Evolutionary conservation across 1,140 invertebrate genomes (phyloP).

Genomic region (Dendrolimus kikuchii): DNA sequence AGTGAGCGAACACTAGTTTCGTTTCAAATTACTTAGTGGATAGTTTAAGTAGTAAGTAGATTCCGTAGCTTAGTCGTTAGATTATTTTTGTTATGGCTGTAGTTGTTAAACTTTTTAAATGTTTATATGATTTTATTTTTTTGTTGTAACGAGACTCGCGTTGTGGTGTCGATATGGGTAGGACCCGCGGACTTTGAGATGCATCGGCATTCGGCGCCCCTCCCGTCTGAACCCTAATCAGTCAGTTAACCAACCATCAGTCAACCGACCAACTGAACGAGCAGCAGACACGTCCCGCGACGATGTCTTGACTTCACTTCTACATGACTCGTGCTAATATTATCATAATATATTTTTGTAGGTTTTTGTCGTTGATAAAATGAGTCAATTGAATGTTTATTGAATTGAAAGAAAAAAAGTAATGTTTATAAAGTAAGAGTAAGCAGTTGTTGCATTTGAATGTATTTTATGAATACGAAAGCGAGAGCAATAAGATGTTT

Average conservation of each 20-base stretch:
- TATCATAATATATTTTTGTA: slow-evolving; percentile 68
- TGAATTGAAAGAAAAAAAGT: slow-evolving; percentile 61
- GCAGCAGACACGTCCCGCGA: too few relatives aligned
- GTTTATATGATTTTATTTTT: slow-evolving; percentile 62
- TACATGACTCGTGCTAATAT: slow-evolving; percentile 64
- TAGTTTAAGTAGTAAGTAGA: slow-evolving; percentile 65
- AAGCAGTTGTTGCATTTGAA: slow-evolving; percentile 71
- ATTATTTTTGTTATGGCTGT: slow-evolving; percentile 70
- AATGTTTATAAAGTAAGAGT: slow-evolving; percentile 67
- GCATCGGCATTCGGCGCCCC: slow-evolving; percentile 8
- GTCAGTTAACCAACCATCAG: too few relatives aligned
- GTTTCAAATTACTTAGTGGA: slow-evolving; percentile 60
- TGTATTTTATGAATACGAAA: slow-evolving; percentile 69
- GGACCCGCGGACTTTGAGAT: slow-evolving; percentile 26
- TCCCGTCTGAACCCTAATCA: slow-evolving; percentile 1
- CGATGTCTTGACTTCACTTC: slow-evolving; percentile 36
- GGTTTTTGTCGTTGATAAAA: slow-evolving; percentile 68
- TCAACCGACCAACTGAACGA: too few relatives aligned
- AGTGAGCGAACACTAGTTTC: slow-evolving; percentile 64
- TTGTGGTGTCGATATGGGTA: slow-evolving; percentile 39
- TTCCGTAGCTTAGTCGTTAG: slow-evolving; percentile 67
- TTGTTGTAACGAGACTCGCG: slow-evolving; percentile 50
- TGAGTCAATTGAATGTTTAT: slow-evolving; percentile 71
- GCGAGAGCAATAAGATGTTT: slow-evolving; percentile 69
- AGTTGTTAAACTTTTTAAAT: slow-evolving; percentile 69